Conservation (phyloP, 2,797 vertebrate species). For the Numenius phaeopus region DNA sequence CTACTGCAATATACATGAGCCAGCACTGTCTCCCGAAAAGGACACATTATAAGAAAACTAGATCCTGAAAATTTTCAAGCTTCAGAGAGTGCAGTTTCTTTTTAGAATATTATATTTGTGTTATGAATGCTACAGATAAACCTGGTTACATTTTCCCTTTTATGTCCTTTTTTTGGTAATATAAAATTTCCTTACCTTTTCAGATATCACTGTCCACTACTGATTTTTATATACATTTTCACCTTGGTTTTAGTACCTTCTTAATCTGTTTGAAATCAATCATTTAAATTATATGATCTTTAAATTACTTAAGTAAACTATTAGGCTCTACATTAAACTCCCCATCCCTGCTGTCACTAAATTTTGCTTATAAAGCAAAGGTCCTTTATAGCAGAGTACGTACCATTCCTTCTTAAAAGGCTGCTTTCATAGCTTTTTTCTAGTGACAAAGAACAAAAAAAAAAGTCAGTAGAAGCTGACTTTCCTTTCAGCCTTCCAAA, state of each 20-base stretch:
- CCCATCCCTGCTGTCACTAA: neutral
- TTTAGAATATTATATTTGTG: conserved; percentile 21
- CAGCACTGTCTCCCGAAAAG: conserved; percentile 62
- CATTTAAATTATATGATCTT: conserved; percentile 54
- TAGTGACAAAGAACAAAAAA: neutral
- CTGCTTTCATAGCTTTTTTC: conserved; percentile 39
- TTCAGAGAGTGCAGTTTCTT: conserved; percentile 62
- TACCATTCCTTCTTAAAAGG: neutral
- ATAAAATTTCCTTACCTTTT: conserved; percentile 28
- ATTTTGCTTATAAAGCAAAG: conserved; percentile 64
- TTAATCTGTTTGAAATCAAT: conserved; percentile 55
- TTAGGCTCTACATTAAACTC: conserved; percentile 26
- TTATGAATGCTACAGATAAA: conserved; percentile 60
- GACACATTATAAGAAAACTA: conserved; percentile 50
- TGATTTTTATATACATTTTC: conserved; percentile 37
- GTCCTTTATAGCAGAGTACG: conserved; percentile 43
- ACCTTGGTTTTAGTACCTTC: conserved; percentile 67
- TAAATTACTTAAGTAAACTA: conserved; percentile 58
- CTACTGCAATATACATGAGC: conserved; percentile 66
- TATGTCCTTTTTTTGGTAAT: conserved; percentile 54
- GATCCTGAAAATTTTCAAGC: conserved; percentile 54
- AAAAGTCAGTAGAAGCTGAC: neutral
- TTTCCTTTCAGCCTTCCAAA: conserved; percentile 14
- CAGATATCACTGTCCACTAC: conserved; percentile 33
- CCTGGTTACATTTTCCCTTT: conserved; percentile 67